Base-by-base conservation (phyloP, 1,140 invertebrate genomes). In the Tachypleus tridentatus region DNA sequence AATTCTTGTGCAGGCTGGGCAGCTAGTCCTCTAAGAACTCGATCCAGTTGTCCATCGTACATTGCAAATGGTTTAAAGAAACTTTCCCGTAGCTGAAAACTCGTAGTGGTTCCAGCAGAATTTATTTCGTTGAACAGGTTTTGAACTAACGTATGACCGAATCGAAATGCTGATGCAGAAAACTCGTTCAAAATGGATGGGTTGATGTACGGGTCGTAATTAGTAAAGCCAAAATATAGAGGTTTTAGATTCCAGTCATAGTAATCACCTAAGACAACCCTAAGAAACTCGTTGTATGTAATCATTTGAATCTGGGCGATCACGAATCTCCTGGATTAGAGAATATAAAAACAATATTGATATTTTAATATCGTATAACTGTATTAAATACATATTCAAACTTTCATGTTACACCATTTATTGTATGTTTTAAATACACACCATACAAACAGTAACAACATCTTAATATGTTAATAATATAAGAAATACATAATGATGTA, bases 291-390 rank as follows among this genome's bases (percentile, higher is more conserved):
- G 47, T 78, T 76, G 74, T 89, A 95, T 1, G 89, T 91, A 56
- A 97, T 90, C 70, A 90, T 87, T 70, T 96, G 91, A 70, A 96
- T 84, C 72, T 89, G 82, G 51, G 91, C 92, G 3, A 88, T 84
- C 3, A 95, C 86, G 29, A 95, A 85, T 61, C 85, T 83, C 67
- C 90, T 70, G 2, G 80, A 70, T 72, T 84, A 29, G 29, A 29
- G 29, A 29, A 29, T 29, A 29, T 29, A 29, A 29, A n/a, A 29
- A 29, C 29, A 29, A 29, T 29, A 29, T 29, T 29, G 29, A 29
- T 1, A 29, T 29, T 29, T 2, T 29, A 29, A 29, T 29, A 29
- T 29, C 29, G 29, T 29, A 29, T 29, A 29, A 29, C 29, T 29
- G 29, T 29, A 29, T 29, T 1, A 29, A 29, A 29, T 29, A 29